Conservation (phyloP, 2,797 vertebrate genomes). For the Acanthornis magna region DNA sequence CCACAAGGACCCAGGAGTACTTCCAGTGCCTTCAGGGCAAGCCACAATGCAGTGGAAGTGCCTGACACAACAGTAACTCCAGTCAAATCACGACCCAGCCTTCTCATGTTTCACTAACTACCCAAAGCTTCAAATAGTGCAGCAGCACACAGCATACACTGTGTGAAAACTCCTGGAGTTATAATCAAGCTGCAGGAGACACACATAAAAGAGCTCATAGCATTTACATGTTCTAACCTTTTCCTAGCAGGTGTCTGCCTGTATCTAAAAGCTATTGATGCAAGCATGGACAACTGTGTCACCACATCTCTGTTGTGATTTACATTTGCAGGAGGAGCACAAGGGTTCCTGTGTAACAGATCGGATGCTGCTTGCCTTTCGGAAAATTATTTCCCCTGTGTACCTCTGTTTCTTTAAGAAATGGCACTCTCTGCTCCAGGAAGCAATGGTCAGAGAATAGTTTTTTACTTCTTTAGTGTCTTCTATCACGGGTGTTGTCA, state of each 20-base stretch:
- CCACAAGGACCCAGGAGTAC: neutral
- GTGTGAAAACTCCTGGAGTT: neutral
- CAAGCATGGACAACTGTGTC: neutral
- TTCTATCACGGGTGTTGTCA: neutral
- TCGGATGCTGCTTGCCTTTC: neutral
- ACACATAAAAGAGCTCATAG: neutral
- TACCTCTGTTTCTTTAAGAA: neutral
- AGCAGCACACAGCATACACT: rapidly evolving
- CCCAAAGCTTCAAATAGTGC: neutral
- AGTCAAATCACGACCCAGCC: neutral
- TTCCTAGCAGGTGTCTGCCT: neutral
- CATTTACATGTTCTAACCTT: neutral
- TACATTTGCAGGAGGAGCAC: neutral
- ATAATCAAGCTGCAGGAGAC: neutral
- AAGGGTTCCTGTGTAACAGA: neutral
- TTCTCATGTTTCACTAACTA: neutral
- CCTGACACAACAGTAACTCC: neutral
- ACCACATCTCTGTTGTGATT: neutral
- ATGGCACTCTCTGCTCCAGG: neutral
- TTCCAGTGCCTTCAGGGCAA: neutral
- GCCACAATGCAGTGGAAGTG: too few relatives aligned
- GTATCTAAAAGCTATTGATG: neutral
- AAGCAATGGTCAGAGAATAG: neutral
- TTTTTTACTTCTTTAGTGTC: neutral
- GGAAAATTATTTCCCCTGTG: neutral